phyloP scores from a whole-genome alignment of 2,797 vertebrate species.

The Hephaestus fuliginosus region DNA sequence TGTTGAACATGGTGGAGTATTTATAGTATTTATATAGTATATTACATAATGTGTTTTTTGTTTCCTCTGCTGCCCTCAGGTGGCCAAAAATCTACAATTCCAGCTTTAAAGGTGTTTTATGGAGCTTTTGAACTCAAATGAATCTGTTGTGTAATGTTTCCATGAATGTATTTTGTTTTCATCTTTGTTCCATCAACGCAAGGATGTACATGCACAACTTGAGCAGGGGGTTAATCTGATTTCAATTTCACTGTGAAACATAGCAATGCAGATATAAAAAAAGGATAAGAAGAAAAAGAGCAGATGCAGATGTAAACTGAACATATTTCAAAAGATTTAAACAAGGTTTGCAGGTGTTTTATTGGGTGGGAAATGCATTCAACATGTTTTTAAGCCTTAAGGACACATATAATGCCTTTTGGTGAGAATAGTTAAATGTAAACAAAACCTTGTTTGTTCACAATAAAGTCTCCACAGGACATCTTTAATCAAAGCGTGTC shows the following conservation, averaged over 20 bases:
- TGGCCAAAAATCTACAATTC: background rate
- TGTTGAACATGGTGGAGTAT: background rate
- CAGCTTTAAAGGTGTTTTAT: constrained; percentile 6
- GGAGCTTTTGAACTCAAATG: background rate
- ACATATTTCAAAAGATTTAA: constrained; percentile 29
- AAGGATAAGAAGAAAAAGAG: constrained; percentile 2
- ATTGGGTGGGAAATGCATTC: constrained; percentile 41
- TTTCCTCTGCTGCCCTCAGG: too few relatives aligned
- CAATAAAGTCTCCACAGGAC: constrained; percentile 50
- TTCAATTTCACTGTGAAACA: constrained; percentile 19
- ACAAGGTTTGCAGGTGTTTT: constrained; percentile 49
- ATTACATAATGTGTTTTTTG: too few relatives aligned
- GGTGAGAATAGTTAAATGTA: constrained; percentile 26
- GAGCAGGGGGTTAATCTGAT: background rate
- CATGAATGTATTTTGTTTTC: constrained; percentile 3
- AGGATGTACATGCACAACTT: constrained; percentile 2
- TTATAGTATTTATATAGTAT: too few relatives aligned
- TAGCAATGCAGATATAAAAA: constrained; percentile 30
- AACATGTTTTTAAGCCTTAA: constrained; percentile 44
- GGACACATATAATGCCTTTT: constrained; percentile 49
- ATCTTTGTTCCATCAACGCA: constrained; percentile 5
- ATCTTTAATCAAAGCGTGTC: constrained; percentile 49
- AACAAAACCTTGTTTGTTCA: constrained; percentile 52
- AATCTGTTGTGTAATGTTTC: background rate
- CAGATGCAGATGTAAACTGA: constrained; percentile 26